Evolutionary conservation across 2,888 invertebrate species (phyloP), one percentile per base, ranked within the genome.

Genomic region (Caradrina kadenii): DNA sequence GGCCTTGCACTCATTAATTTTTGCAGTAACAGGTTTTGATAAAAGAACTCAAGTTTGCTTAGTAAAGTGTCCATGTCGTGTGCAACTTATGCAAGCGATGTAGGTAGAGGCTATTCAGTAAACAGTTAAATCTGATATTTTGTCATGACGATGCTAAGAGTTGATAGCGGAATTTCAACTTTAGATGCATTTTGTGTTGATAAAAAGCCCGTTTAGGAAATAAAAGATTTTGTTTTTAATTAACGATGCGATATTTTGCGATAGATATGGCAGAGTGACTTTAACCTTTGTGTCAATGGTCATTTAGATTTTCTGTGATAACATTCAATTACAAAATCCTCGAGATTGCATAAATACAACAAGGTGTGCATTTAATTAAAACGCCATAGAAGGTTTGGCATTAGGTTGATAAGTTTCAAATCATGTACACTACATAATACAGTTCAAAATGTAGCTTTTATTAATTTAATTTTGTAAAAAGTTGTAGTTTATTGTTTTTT

Each of bases 271-370:
- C 63, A 31, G 22, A 66, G 35, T 68, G 63, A 39, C 59, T 71
- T 69, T 78, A 69, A 80, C 69, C 78, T 78, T 73, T 80, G 52
- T 63, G 66, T 64, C 61, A 62, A 60, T 53, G 58, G 39, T 53
- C 64, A 68, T 79, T 73, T 39, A 76, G 76, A 76, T 80, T 68
- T 54, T 26, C 31, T 50, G 64, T 63, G 78, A 72, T 79, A 67
- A 63, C 58, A 69, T 71, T 74, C 45, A 74, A 56, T 78, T 74
- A 49, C 69, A 35, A 55, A 69, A 66, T 69, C 50, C 53, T 64
- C 19, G 22, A 73, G 73, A 52, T 73, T 49, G 45, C 21, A 63
- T 13, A 53, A n/a, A 54, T 26, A 55, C 22, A 58, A 50, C 21
- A 7, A 31, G 45, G 0, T 45, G 17, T 45, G 45, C 45, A 45